A percentile compares a stretch with the other conserved stretches of the same genome.
These are phyloP conservation scores for Hylaeus volcanicus DNA, from an alignment of 1,140 invertebrate genomes.

Conservation along the genomic window DNA sequence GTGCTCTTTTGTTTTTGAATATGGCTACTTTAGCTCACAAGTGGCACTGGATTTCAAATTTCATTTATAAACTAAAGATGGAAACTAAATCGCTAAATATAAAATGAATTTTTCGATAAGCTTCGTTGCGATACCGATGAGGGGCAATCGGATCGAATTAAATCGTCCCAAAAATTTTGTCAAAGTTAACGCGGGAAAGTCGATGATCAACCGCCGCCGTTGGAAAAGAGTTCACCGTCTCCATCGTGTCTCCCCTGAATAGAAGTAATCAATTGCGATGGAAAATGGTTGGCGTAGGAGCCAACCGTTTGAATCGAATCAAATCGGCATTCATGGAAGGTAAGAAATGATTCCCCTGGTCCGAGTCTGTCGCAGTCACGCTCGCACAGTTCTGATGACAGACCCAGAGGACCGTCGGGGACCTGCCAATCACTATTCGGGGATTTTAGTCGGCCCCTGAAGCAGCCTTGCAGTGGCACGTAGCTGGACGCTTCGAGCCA, in stretches of 20 bases:
- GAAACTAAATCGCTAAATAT: no score
- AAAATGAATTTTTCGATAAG: no score
- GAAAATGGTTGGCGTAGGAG: slow-evolving; percentile 42
- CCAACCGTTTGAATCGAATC: slow-evolving; percentile 49
- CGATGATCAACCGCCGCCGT: slow-evolving; percentile 7
- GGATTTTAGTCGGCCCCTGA: slow-evolving; percentile 43
- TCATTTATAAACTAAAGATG: no score
- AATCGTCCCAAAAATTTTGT: no score
- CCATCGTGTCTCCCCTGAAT: neutral
- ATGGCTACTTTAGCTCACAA: no score
- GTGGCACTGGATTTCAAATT: no score
- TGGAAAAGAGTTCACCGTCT: neutral
- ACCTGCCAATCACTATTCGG: slow-evolving; percentile 63
- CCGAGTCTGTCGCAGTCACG: slow-evolving; percentile 61
- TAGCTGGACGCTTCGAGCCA: slow-evolving; percentile 43
- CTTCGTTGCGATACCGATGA: no score
- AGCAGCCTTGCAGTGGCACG: slow-evolving; percentile 30
- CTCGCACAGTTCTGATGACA: slow-evolving; percentile 61
- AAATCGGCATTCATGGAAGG: slow-evolving; percentile 59
- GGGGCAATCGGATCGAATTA: no score
- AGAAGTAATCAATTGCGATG: slow-evolving; percentile 46
- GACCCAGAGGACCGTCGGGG: slow-evolving; percentile 60
- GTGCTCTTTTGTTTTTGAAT: no score
- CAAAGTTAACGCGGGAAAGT: neutral
- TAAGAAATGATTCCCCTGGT: slow-evolving; percentile 51